phyloP scores from a whole-genome alignment of 2,797 vertebrate genomes.

The Sebastes vulpes region DNA sequence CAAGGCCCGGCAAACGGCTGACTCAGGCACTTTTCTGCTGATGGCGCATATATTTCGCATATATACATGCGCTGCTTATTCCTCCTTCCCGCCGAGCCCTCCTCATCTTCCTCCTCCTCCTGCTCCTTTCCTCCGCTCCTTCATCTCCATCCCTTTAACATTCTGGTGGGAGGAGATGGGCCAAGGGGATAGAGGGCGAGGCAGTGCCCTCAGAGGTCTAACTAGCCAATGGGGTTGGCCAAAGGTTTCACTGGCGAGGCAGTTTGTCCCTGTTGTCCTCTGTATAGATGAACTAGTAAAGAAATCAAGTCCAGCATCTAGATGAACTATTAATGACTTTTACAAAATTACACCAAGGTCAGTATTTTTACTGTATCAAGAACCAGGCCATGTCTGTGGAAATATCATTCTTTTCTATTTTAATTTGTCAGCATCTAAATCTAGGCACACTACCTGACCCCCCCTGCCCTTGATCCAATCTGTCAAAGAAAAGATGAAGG shows the following conservation, averaged over 20 bases:
- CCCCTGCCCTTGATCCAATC: conserved; percentile 56
- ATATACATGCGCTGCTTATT: conserved; percentile 85
- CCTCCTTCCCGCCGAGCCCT: conserved; percentile 70
- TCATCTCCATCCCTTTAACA: conserved; percentile 73
- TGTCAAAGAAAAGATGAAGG: conserved; percentile 62
- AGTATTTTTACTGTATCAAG: conserved; percentile 21
- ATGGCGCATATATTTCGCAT: conserved; percentile 85
- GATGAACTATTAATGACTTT: conserved; percentile 61
- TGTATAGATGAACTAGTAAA: conserved; percentile 19
- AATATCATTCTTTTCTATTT: conserved; percentile 1
- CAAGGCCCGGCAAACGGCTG: conserved; percentile 82
- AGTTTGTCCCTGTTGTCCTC: conserved; percentile 46
- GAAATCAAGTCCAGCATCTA: conserved; percentile 33
- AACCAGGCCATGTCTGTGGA: neutral
- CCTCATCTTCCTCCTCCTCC: conserved; percentile 58
- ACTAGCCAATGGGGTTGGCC: conserved; percentile 56
- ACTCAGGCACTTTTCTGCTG: conserved; percentile 88
- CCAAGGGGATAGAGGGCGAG: conserved; percentile 62
- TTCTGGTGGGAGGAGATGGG: conserved; percentile 57
- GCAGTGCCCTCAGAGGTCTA: conserved; percentile 61
- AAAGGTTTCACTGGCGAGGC: conserved; percentile 43
- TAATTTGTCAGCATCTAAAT: conserved; percentile 37
- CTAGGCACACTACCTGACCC: conserved; percentile 22
- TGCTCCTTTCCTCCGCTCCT: conserved; percentile 50
- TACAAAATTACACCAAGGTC: conserved; percentile 28